Evolutionary conservation across 2,888 invertebrate species (phyloP).

Genomic region (Synanthedon andrenaeformis): DNA sequence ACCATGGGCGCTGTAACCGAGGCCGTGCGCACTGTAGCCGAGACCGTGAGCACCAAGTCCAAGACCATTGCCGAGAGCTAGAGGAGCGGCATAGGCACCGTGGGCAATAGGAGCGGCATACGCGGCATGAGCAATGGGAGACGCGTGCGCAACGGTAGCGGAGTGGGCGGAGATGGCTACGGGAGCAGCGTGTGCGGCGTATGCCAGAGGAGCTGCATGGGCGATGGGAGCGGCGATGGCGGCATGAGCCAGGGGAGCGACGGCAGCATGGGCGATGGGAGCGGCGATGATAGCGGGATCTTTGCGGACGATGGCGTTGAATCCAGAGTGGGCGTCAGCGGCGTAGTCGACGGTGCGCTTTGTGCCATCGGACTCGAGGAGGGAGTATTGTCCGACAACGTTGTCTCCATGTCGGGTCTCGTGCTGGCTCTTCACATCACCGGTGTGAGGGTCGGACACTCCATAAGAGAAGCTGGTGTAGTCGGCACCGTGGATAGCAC

Average conservation of each 20-base stretch:
- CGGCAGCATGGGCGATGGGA: slow-evolving; percentile 9
- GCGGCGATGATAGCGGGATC: slow-evolving; percentile 9
- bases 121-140: slow-evolving; percentile 6
- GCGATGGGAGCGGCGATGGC: slow-evolving; percentile 10
- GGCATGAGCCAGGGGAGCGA: slow-evolving; percentile 8
- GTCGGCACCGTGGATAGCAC: slow-evolving; percentile 9
- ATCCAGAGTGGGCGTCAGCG: slow-evolving; percentile 13
- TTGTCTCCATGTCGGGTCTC: slow-evolving; percentile 63
- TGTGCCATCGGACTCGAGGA: slow-evolving; percentile 59
- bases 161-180: slow-evolving; percentile 7
- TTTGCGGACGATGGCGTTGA: slow-evolving; percentile 14
- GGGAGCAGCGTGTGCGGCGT: slow-evolving; percentile 9
- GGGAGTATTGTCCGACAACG: slow-evolving; percentile 31
- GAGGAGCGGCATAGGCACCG: slow-evolving; percentile 5
- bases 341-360: slow-evolving; percentile 56
- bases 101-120: slow-evolving; percentile 6
- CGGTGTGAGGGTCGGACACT: slow-evolving; percentile 13
- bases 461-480: slow-evolving; percentile 13
- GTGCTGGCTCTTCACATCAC: slow-evolving; percentile 31
- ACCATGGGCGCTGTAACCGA: slow-evolving; percentile 4
- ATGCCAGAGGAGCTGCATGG: slow-evolving; percentile 12
- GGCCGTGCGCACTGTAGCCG: slow-evolving; percentile 5
- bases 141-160: slow-evolving; percentile 7
- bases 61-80: slow-evolving; percentile 5
- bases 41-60: slow-evolving; percentile 8